Base-by-base conservation (phyloP, 1,140 invertebrate genomes). In the Aphaenogaster ashmeadi region DNA sequence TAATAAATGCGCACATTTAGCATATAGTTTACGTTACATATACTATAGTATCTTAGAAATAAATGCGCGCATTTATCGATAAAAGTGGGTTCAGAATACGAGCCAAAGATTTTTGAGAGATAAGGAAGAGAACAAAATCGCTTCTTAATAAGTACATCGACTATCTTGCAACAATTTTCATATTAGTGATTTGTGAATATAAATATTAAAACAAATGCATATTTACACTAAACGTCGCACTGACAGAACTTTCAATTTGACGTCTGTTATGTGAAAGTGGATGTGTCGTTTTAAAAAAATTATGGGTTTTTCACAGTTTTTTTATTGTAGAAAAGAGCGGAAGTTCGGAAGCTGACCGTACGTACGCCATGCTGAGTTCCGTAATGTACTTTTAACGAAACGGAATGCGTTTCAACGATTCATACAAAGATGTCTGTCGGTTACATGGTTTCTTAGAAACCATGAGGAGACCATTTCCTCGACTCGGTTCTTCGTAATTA, bases 401-500 rank as follows among this genome's bases (percentile, higher is more conserved):
- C 6, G 13, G 36, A 44, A 81, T 33, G 21, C 36, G 13, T 54
- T 69, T 41, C 47, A 41, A 13, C n/a, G 8, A 69, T 69, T 69
- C 64, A 79, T 66, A n/a, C n/a, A 44, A 33, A 50, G 18, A 50
- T 66, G 38, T 4, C 27, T 36, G 58, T 18, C 27, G n/a, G 0
- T 67, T 54, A 38, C 8, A 27, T 27, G 27, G 5, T 41, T 80
- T 54, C 64, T 41, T 64, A 11, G 78, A 69, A 81, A 54, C 33
- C 3, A 38, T 33, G 6, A 33, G 27, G 0, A 79, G 2, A n/a
- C 56, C 8, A 38, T 69, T 81, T 81, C 36, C 36, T 81, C 21
- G 13, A 69, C 15, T 81, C 15, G 9, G 4, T 69, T 80, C 78
- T 18, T 38, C 47, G 33, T 80, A 33, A 81, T 71, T 52, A 62